Base-by-base conservation (phyloP, 2,888 invertebrate genomes). In the Neoaliturus tenellus region DNA sequence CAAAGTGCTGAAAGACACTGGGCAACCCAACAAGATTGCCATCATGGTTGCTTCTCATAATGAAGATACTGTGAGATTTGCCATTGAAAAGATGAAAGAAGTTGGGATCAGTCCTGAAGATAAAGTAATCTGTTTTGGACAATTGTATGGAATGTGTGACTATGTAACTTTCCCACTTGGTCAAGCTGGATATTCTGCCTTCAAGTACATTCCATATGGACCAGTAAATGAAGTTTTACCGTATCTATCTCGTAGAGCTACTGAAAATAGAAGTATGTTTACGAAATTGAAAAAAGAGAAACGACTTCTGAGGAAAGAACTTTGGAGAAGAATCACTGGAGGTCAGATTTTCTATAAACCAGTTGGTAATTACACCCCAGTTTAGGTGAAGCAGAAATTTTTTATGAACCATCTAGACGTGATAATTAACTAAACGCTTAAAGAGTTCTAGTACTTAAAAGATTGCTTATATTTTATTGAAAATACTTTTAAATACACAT, bases 41-140 rank as follows among this genome's bases (percentile, higher is more conserved):
- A 97, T 99, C 85, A 99, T 99, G 99, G 97, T 99, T 83, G 99
- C 99, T 20, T 98, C 98, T 0, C 99, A 99, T 92, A 99, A 99
- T 91, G 99, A 99, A 91, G 97, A 99, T 90, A 98, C 99, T 0
- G 97, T 99, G 28, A 95, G 98, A 83, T 98, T 96, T 91, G 98
- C 98, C 86, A 96, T 99, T 88, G 94, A 97, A 90, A 96, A 97
- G 88, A 99, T 99, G 99, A 95, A 97, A 90, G 96, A 98, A 90
- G 95, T 96, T 89, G 95, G 95, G 83, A 96, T 99, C 89, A 94
- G 95, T 88, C 98, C 98, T 0, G 95, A 95, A 86, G 98, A 99
- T 90, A 95, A 96, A 91, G 96, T 99, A 51, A 97, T 99, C 89
- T 99, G 99, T 92, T 99, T 99, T 91, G 99, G 99, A 0, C 99